Conservation (phyloP, 2,888 invertebrate genomes). For the Kuschelorhynchus macadamiae region DNA sequence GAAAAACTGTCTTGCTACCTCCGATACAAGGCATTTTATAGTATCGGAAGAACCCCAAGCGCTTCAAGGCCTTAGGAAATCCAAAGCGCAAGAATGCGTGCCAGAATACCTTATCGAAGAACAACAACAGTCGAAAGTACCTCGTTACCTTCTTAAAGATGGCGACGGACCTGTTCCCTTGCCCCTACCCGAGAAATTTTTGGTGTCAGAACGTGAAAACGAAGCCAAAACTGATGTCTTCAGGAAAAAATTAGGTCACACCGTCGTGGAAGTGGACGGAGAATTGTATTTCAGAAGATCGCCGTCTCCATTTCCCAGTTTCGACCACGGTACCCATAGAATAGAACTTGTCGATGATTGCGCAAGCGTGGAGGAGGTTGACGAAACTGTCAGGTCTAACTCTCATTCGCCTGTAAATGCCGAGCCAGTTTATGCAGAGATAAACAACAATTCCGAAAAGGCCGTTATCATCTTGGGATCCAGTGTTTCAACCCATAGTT, state of each 20-base stretch:
- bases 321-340: constrained; percentile 59
- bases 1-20: constrained; percentile 20
- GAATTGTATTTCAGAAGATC: constrained; percentile 55
- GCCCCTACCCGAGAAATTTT: constrained; percentile 55
- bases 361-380: constrained; percentile 68
- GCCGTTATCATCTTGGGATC: constrained; percentile 50
- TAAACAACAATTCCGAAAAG: constrained; percentile 48
- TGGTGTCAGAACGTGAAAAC: constrained; percentile 53
- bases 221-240: constrained; percentile 39
- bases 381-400: constrained; percentile 67
- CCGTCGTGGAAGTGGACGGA: constrained; percentile 37
- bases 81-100: constrained; percentile 50
- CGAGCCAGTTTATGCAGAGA: constrained; percentile 1
- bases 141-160: constrained; percentile 52
- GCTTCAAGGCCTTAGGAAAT: constrained; percentile 38
- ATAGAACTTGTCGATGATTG: constrained; percentile 60
- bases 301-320: constrained; percentile 62
- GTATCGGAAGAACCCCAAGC: constrained; percentile 51
- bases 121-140: constrained; percentile 43
- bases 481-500: constrained; percentile 44
- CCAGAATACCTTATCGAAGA: constrained; percentile 56
- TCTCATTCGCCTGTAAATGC: constrained; percentile 31
- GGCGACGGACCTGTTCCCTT: constrained; percentile 47
- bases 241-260: constrained; percentile 40
- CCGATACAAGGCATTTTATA: constrained; percentile 52